Evolutionary conservation across 2,797 vertebrate genomes (phyloP), one percentile per base, ranked within the genome.

Genomic region (Danionella dracula): DNA sequence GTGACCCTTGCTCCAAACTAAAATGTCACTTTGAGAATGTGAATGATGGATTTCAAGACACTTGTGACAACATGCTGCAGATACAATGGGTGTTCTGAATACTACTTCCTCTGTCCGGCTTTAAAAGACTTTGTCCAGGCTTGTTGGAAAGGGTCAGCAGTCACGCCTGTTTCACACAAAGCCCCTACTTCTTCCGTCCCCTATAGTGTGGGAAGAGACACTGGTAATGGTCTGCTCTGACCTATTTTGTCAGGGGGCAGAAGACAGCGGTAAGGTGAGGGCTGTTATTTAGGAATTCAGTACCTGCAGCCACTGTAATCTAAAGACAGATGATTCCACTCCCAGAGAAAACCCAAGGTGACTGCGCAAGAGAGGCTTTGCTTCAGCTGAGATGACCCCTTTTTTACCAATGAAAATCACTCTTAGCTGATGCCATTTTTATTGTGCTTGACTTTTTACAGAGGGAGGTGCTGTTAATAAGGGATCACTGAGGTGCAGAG

Each of bases 141-240:
- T 70, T 67, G 64, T 29, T 34, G 65, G 59, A 67, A 61, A 21
- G 19, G 74, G 67, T 72, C 56, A 66, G 51, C 45, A 40, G 60
- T 55, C 51, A 21, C 4, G 3, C 58, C 67, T 60, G 67, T 62
- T 71, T 70, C 64, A 59, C 46, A 50, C 54, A 68, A 55, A 63
- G 42, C 31, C 45, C 37, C 29, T 41, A 27, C 19, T 72, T 53
- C 38, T 53, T 17, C 7, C 10, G 5, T 4, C 50, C 35, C 34
- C 13, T 38, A 29, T 75, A 70, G 49, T 41, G 32, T 29, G 40
- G 41, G 53, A 59, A 56, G 41, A 55, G 41, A 68, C 19, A 20
- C 15, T 66, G 72, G 70, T 77, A 76, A 82, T 76, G 59, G 75
- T 48, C 71, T 78, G 57, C 40, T 70, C 68, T 66, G 66, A 74